Evolutionary conservation across 2,797 vertebrate genomes (phyloP), one percentile per base, ranked within the genome.

Genomic region (Tadarida brasiliensis): DNA sequence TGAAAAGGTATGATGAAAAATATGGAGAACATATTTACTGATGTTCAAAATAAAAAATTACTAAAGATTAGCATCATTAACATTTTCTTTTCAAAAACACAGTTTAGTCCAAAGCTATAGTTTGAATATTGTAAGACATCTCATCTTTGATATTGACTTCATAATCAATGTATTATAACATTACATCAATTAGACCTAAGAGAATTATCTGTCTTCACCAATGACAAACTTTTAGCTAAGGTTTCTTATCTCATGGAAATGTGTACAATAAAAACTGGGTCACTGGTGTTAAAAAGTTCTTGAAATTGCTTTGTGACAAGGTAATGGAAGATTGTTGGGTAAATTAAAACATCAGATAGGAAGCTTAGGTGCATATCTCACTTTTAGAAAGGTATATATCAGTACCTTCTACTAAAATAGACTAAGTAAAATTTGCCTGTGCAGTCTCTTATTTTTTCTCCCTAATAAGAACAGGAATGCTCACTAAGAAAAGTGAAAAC

Each of bases 71-170:
- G 8, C 5, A 70, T 84, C 2, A 61, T 57, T 0, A 78, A 9
- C 12, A 77, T 30, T 70, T 73, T 71, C 20, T 92, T 92, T 65
- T 93, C 30, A 93, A 28, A 39, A 87, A 22, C 8, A 47, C 2
- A 63, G 59, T 94, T 73, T 80, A 7, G 78, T 51, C 1, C 9
- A 67, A 54, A n/a, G 0, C 1, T 28, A 49, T n/a, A 83, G 28
- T 57, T 87, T 92, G 80, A 90, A 70, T 57, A 90, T 20, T 68
- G 57, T 2, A 96, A 73, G 30, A 85, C 80, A 90, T 88, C 54
- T 0, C 63, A 0, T 9, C 7, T 68, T 65, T 70, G 6, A 49
- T 71, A 88, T 67, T 39, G 12, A 80, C 17, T 87, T 59, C 3
- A 74, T 39, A 65, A 94, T 61, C 49, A 78, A 35, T 85, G 5